Evolutionary conservation across 2,888 invertebrate genomes (phyloP).

Genomic region (Xestia ashworthii): DNA sequence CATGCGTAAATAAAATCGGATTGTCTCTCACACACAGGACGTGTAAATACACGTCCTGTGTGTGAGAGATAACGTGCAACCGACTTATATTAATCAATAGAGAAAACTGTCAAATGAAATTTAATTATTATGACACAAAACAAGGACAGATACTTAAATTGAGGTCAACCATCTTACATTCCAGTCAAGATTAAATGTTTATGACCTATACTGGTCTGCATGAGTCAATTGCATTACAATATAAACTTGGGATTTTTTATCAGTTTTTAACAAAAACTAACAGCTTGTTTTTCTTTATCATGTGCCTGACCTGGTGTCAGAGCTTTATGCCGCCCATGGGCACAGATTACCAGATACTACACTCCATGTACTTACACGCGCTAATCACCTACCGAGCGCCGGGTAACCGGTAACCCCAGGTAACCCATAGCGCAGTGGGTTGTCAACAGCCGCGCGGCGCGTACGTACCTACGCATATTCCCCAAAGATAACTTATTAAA

Average conservation of each 20-base stretch:
- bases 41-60: not conserved
- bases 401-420: no score
- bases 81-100: not conserved
- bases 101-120: not conserved
- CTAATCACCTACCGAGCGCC: no score
- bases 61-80: not conserved
- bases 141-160: constrained; percentile 11
- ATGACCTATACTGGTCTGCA: not conserved
- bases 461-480: no score
- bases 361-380: no score
- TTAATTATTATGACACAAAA: constrained; percentile 7
- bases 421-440: no score
- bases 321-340: no score
- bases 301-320: no score
- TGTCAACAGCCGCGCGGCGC: no score
- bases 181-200: constrained; percentile 21
- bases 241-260: constrained; percentile 8
- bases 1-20: no score
- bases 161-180: constrained; percentile 32
- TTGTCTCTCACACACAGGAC: no score
- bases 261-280: not conserved
- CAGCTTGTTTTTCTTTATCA: not conserved
- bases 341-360: no score
- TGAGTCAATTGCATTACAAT: constrained; percentile 11
- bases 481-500: no score